A percentile compares a stretch with the other conserved stretches of the same genome.
phyloP scores from a whole-genome alignment of 1,140 invertebrate species.

The Paraescarpia echinospica region DNA sequence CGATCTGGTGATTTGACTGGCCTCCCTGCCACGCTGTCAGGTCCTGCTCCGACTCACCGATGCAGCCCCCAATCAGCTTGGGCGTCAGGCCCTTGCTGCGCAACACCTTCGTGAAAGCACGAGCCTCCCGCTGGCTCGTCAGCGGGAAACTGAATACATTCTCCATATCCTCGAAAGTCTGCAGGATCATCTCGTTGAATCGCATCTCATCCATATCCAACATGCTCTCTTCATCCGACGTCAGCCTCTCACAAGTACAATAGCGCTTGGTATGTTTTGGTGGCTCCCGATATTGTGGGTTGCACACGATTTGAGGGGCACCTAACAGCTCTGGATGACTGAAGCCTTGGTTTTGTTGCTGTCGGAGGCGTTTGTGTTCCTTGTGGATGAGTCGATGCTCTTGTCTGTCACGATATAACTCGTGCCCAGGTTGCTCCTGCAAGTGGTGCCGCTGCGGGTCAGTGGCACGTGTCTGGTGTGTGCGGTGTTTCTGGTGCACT shows the following conservation, averaged over 20 bases:
- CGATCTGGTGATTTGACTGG: slow-evolving; percentile 17
- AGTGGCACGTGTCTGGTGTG: neutral
- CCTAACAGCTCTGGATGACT: neutral
- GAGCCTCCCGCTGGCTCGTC: slow-evolving; percentile 22
- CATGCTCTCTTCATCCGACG: neutral
- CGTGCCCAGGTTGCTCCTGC: neutral
- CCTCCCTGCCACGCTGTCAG: slow-evolving; percentile 26
- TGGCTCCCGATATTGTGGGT: neutral
- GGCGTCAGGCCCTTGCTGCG: slow-evolving; percentile 23
- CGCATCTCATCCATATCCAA: slow-evolving; percentile 15
- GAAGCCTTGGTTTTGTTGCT: neutral
- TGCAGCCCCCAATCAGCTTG: slow-evolving; percentile 11
- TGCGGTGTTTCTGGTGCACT: neutral
- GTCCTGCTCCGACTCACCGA: slow-evolving; percentile 24
- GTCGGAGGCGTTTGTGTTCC: neutral
- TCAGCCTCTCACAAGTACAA: neutral
- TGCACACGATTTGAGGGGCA: neutral
- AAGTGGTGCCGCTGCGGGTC: neutral
- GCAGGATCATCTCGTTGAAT: slow-evolving; percentile 24
- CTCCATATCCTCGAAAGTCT: slow-evolving; percentile 26
- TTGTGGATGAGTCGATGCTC: neutral
- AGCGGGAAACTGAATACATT: slow-evolving; percentile 26
- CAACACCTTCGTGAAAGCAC: slow-evolving; percentile 26
- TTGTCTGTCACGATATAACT: neutral
- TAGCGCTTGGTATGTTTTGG: neutral